Evolutionary conservation across 92 coral and sea anemone species (phyloP).

Genomic region (Epizoanthus ramosus): DNA sequence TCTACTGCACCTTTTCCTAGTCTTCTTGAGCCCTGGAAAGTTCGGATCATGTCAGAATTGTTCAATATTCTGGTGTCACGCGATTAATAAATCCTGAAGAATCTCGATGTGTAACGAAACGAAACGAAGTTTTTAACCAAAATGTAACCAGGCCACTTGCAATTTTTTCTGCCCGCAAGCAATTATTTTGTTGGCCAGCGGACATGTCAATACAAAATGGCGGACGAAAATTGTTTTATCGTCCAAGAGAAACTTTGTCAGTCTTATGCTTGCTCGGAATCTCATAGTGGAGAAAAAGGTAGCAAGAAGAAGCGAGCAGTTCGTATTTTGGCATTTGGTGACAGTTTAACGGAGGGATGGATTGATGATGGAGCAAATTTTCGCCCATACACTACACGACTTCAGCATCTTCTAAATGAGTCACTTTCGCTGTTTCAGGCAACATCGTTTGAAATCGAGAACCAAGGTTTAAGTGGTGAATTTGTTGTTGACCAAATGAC

Average conservation of each 20-base stretch:
- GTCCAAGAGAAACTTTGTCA: not conserved
- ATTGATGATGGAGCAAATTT: conserved; percentile 50
- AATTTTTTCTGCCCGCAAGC: conserved; percentile 5
- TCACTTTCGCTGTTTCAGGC: not conserved
- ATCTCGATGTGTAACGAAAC: too few species aligned
- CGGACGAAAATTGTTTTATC: not conserved
- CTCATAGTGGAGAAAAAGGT: not conserved
- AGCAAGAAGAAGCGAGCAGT: not conserved
- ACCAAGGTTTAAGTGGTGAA: conserved; percentile 75
- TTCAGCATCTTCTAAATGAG: conserved; percentile 52
- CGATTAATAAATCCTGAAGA: too few species aligned
- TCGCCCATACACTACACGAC: conserved; percentile 68
- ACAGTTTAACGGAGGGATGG: conserved; percentile 79
- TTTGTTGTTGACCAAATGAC: conserved; percentile 70
- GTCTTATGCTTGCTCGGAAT: not conserved
- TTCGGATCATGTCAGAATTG: conserved; percentile 9
- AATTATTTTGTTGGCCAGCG: not conserved
- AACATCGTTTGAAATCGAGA: conserved; percentile 54
- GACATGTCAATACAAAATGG: not conserved
- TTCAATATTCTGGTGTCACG: not conserved
- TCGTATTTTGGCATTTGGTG: conserved; percentile 80
- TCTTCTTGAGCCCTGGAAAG: not conserved
- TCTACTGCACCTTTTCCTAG: conserved; percentile 8
- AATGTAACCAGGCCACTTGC: conserved; percentile 20
- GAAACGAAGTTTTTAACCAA: not conserved